Evolutionary conservation across 2,888 invertebrate species (phyloP).

Genomic region (Nephrotoma flavescens): DNA sequence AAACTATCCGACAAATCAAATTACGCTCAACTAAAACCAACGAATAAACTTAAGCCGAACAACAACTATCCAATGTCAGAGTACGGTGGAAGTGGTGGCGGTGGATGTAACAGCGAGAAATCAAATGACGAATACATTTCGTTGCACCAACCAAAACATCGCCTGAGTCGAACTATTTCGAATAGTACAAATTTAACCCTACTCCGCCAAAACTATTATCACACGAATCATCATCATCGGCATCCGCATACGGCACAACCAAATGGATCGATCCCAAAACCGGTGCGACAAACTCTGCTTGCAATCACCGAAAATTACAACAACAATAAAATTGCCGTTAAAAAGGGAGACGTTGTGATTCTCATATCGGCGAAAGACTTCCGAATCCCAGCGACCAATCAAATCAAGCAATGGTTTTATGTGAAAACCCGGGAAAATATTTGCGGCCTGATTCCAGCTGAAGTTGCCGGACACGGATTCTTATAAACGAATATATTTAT

Average conservation of each 20-base stretch:
- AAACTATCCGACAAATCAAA: conserved; percentile 29
- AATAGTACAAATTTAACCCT: conserved; percentile 4
- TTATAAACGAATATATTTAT: conserved; percentile 31
- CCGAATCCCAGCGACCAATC: conserved; percentile 25
- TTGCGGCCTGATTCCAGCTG: conserved; percentile 65
- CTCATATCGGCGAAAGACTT: conserved; percentile 41
- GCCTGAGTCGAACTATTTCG: conserved; percentile 16
- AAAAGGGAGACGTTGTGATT: conserved; percentile 61
- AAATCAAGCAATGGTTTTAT: conserved; percentile 62
- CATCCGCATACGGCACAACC: neutral
- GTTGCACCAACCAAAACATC: conserved; percentile 19
- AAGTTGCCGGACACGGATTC: conserved; percentile 63
- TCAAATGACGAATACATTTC: conserved; percentile 11
- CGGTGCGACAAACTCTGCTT: conserved; percentile 49
- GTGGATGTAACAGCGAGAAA: conserved; percentile 4
- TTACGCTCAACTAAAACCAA: conserved; percentile 29
- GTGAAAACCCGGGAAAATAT: conserved; percentile 52
- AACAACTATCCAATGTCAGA: neutral
- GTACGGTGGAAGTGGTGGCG: conserved; percentile 15
- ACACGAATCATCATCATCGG: conserved; percentile 20
- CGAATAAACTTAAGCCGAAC: conserved; percentile 16
- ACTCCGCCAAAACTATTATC: conserved; percentile 17
- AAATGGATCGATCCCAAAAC: conserved; percentile 19
- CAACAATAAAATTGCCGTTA: conserved; percentile 44
- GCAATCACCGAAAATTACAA: conserved; percentile 54